Conservation (phyloP, 2,113 vertebrate genomes). For the Syngnathus typhle region DNA sequence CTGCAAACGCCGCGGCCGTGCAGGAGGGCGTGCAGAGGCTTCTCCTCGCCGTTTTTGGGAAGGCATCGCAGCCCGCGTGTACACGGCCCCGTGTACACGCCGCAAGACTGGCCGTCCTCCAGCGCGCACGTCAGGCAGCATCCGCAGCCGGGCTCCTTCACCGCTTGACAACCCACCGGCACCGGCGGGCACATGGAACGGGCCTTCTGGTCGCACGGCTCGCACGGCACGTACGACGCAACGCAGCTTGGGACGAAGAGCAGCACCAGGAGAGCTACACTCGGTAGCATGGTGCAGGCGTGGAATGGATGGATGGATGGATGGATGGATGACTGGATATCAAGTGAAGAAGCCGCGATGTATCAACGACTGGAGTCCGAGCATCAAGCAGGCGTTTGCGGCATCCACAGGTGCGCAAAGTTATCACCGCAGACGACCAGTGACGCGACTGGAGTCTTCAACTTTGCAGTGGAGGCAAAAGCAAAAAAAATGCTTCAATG, state of each 20-base stretch:
- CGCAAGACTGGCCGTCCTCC: slow-evolving; percentile 85
- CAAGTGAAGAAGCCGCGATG: slow-evolving; percentile 26
- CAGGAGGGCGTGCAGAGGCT: slow-evolving; percentile 92
- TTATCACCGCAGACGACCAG: slow-evolving; percentile 15
- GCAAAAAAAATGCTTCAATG: slow-evolving; percentile 1
- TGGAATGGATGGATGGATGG: not conserved
- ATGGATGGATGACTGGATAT: slow-evolving; percentile 4
- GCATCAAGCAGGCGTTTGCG: slow-evolving; percentile 22
- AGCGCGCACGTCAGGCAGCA: slow-evolving; percentile 96
- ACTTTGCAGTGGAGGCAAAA: not conserved
- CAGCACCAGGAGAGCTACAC: slow-evolving; percentile 71
- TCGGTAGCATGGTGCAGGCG: slow-evolving; percentile 66
- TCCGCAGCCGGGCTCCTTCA: slow-evolving; percentile 96
- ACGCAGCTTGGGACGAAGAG: slow-evolving; percentile 64
- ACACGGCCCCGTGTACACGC: slow-evolving; percentile 94
- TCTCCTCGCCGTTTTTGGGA: slow-evolving; percentile 89
- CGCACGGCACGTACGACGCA: slow-evolving; percentile 86
- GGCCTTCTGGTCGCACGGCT: slow-evolving; percentile 88
- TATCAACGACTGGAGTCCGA: slow-evolving; percentile 24
- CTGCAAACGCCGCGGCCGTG: slow-evolving; percentile 88
- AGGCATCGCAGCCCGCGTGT: slow-evolving; percentile 88
- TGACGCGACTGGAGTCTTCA: slow-evolving; percentile 3
- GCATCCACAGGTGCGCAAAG: slow-evolving; percentile 60
- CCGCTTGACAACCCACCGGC: slow-evolving; percentile 84
- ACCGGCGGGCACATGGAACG: slow-evolving; percentile 83